Conservation (phyloP, 2,797 vertebrate genomes). For the Enteromius viviparus region DNA sequence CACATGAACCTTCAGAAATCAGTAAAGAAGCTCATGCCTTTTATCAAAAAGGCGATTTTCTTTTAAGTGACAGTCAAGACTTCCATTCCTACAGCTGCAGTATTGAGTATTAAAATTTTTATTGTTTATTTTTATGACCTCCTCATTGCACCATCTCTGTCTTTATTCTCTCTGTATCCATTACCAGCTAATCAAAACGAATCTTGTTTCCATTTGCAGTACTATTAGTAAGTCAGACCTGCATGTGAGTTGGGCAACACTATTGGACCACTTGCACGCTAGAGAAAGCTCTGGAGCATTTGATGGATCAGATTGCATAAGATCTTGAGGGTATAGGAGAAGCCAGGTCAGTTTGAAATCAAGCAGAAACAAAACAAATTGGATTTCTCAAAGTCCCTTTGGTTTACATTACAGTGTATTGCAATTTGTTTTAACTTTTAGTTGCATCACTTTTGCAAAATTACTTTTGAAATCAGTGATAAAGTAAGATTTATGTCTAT, state of each 20-base stretch:
- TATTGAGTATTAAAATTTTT: neutral
- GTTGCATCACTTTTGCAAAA: neutral
- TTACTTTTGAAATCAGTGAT: neutral
- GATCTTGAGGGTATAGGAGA: neutral
- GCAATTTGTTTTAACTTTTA: neutral
- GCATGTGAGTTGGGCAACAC: neutral
- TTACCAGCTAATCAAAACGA: neutral
- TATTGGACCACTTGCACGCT: neutral
- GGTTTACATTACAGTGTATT: neutral
- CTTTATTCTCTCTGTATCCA: neutral
- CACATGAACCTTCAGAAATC: neutral
- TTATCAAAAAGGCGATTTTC: neutral
- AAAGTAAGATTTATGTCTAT: neutral
- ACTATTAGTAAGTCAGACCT: slow-evolving; percentile 13
- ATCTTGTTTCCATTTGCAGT: neutral
- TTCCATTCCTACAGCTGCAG: neutral
- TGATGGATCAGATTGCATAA: neutral
- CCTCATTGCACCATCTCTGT: neutral
- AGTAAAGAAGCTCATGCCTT: neutral
- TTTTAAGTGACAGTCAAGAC: neutral
- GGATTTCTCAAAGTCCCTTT: neutral
- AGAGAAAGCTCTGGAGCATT: neutral
- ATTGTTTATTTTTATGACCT: neutral
- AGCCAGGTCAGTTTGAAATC: neutral
- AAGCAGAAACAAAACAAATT: neutral